Percentiles rank a stretch among this genome's conserved stretches.
Conservation (phyloP, 2,888 invertebrate species). For the Tenthredo notha region DNA sequence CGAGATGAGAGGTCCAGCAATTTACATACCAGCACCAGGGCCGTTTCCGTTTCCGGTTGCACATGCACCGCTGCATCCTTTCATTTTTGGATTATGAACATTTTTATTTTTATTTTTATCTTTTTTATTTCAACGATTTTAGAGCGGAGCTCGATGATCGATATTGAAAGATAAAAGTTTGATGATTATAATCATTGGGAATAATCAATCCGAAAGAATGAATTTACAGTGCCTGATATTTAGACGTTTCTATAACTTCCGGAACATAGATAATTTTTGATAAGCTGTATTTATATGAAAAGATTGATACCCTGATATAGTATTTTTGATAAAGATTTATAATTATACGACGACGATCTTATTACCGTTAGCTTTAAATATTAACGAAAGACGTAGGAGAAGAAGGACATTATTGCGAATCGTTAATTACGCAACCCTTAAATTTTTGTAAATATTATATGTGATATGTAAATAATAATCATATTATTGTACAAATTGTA, state of each 20-base stretch:
- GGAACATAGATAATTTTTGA: not conserved
- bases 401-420: not conserved
- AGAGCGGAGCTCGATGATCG: not conserved
- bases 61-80: slow-evolving; percentile 35
- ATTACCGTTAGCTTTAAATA: not conserved
- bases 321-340: slow-evolving; percentile 42
- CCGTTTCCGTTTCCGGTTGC: slow-evolving; percentile 58
- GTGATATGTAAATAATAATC: slow-evolving; percentile 43
- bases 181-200: not conserved
- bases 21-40: slow-evolving; percentile 61
- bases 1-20: slow-evolving; percentile 67
- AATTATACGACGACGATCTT: not conserved
- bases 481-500: slow-evolving; percentile 41
- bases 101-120: not conserved
- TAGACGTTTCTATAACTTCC: not conserved
- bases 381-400: not conserved
- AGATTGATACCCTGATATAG: slow-evolving; percentile 2
- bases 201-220: not conserved
- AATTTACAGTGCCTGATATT: not conserved
- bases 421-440: not conserved
- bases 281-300: not conserved
- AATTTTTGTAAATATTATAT: not conserved
- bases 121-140: not conserved
- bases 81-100: slow-evolving; percentile 22
- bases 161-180: not conserved